Percentiles rank a stretch among this genome's conserved stretches.
Evolutionary conservation across 2,113 vertebrate species (phyloP).

Genomic region (Telmatochromis sp.): DNA sequence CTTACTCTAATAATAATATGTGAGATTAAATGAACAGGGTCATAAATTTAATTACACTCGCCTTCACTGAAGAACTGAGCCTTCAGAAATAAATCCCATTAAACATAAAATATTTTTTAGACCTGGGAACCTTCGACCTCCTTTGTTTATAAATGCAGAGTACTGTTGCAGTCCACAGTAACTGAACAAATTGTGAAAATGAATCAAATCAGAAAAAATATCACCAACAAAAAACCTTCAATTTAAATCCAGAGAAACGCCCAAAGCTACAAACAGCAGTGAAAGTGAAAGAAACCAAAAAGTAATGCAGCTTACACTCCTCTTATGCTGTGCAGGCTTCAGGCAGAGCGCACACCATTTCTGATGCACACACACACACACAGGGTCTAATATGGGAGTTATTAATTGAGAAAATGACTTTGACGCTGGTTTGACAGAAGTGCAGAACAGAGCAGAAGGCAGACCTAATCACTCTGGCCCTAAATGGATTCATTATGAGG

Average conservation of each 20-base stretch:
- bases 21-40: conserved; percentile 25
- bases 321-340: not conserved
- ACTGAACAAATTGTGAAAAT: not conserved
- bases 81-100: conserved; percentile 27
- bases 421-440: conserved; percentile 53
- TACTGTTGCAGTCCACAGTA: not conserved
- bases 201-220: not conserved
- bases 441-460: conserved; percentile 28
- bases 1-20: conserved; percentile 27
- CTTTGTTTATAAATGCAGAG: not conserved
- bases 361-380: not conserved
- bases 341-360: not conserved
- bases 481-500: conserved; percentile 63
- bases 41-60: conserved; percentile 26
- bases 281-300: not conserved
- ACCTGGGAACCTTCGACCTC: not conserved
- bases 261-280: not conserved
- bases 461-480: conserved; percentile 46
- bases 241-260: not conserved
- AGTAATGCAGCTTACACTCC: not conserved
- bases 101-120: conserved; percentile 17
- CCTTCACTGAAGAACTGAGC: conserved; percentile 13
- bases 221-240: not conserved
- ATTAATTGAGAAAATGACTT: conserved; percentile 62
- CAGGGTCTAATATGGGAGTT: conserved; percentile 32